Base-by-base conservation (phyloP, 2,888 invertebrate genomes). In the Meiosimyza decipiens region DNA sequence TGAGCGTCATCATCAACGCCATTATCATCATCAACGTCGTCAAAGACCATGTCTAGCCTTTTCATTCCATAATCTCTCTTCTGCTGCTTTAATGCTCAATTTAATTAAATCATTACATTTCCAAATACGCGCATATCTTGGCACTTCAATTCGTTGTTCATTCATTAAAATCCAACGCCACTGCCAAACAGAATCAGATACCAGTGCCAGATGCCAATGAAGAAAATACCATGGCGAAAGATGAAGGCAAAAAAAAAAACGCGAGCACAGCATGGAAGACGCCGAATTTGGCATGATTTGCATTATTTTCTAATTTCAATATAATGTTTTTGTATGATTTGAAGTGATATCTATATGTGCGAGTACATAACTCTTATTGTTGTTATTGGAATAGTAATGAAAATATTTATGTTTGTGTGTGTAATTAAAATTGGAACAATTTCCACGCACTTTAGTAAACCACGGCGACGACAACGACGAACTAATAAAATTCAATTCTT, bases 401-500 rank as follows among this genome's bases (percentile, higher is more conserved):
- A 51, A 64, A 22, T 11, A 5, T 18, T 18, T 63, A 49, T 51
- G 18, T 54, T 62, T 18, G 62, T 68, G 15, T 55, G 28, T 47
- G 55, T 49, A 57, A 59, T 68, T 50, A 60, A 59, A 69, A 51
- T 60, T 33, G 69, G 57, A 69, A 54, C 70, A 62, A 18, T 63
- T 69, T 70, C 70, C 62, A 70, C 70, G 63, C 70, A 62, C 40
- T 70, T 69, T 47, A 49, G 51, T 70, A 70, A 70, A 62, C 70
- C 62, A 54, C 70, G 63, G n/a, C 51, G 70, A 54, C 62, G 54
- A 40, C 40, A 40, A 40, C 40, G 9, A 9, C 40, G 2, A 28
- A 51, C 54, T 47, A 52, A 62, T 22, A 40, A 62, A 70, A 62
- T 62, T 70, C 62, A 52, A 62, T 62, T 70, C 9, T 62, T 52